phyloP scores from a whole-genome alignment of 1,140 invertebrate genomes.

The Calephelis virginiensis region DNA sequence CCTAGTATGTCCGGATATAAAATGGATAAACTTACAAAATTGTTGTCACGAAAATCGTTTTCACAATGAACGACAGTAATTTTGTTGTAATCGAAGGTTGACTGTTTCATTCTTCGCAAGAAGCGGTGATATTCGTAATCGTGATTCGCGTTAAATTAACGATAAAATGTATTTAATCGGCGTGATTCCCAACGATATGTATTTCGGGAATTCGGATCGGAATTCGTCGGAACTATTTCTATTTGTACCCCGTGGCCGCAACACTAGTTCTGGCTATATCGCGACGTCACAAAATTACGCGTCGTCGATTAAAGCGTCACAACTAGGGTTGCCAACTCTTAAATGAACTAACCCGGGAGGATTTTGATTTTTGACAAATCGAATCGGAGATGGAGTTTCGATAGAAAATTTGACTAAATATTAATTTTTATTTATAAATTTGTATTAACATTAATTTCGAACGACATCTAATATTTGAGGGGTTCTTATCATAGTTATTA shows the following conservation, averaged over 20 bases:
- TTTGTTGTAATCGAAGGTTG: not conserved
- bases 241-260: conserved; percentile 27
- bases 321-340: too few relatives aligned
- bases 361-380: too few relatives aligned
- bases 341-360: too few relatives aligned
- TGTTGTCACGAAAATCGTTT: conserved; percentile 5
- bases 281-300: conserved; percentile 35
- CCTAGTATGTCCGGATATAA: too few relatives aligned
- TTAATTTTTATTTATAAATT: too few relatives aligned
- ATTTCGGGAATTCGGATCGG: conserved; percentile 38
- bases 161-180: conserved; percentile 33
- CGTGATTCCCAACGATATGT: conserved; percentile 33
- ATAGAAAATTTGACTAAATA: too few relatives aligned
- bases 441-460: too few relatives aligned
- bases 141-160: conserved; percentile 21
- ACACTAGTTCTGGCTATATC: conserved; percentile 32
- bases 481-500: too few relatives aligned
- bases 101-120: not conserved
- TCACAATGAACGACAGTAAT: not conserved
- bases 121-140: not conserved
- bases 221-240: conserved; percentile 51
- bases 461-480: too few relatives aligned
- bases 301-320: conserved; percentile 29
- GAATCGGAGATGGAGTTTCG: too few relatives aligned
- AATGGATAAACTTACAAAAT: not conserved